These are phyloP conservation scores for Sebastes iracundus DNA, from an alignment of 2,797 vertebrate species.

Conservation along the genomic window DNA sequence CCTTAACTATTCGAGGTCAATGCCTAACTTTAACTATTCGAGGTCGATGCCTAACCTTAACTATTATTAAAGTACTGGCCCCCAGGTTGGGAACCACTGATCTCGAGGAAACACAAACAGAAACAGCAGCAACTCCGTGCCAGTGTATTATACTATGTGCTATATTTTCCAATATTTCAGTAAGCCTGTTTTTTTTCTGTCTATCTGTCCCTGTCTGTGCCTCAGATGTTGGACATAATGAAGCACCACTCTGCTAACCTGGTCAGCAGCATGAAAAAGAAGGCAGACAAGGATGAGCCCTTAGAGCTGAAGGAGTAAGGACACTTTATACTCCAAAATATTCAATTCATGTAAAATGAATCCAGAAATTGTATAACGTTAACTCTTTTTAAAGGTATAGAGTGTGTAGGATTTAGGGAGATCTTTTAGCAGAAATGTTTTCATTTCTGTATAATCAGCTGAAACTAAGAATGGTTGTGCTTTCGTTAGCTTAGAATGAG, in stretches of 20 bases:
- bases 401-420: too few species aligned
- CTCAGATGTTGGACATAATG: slow-evolving; percentile 84
- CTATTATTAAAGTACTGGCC: neutral
- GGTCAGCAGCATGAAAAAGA: slow-evolving; percentile 72
- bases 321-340: too few species aligned
- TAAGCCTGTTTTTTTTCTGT: neutral
- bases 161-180: neutral
- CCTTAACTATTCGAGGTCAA: too few species aligned
- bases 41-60: too few species aligned
- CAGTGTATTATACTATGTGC: neutral
- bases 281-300: slow-evolving; percentile 61
- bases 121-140: neutral
- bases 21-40: too few species aligned
- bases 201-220: neutral
- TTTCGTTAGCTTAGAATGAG: too few species aligned
- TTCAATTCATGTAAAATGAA: neutral
- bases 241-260: slow-evolving; percentile 73
- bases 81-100: neutral
- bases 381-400: neutral
- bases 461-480: too few species aligned
- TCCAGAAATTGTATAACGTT: neutral
- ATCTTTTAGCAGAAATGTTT: too few species aligned
- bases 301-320: slow-evolving; percentile 79
- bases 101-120: neutral
- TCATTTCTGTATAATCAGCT: too few species aligned